Conservation (phyloP, 1,140 invertebrate species). For the Thaumetopoea pityocampa region DNA sequence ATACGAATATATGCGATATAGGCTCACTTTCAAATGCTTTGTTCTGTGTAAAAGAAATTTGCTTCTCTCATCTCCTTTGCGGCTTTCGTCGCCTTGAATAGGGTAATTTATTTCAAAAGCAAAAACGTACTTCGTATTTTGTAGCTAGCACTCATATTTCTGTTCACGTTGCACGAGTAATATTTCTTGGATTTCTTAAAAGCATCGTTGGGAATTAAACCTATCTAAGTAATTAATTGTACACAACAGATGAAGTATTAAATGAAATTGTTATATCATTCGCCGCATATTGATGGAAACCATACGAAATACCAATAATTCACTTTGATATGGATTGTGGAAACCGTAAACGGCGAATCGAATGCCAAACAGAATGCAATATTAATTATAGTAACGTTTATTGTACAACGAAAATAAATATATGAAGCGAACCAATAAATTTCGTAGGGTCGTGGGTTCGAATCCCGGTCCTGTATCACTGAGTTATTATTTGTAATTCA, state of each 20-base stretch:
- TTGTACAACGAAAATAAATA: conserved; percentile 1
- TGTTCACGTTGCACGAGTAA: conserved; percentile 23
- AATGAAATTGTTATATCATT: conserved; percentile 5
- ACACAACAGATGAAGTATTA: neutral
- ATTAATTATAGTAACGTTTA: conserved; percentile 7
- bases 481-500: no score
- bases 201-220: conserved; percentile 12
- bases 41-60: conserved; percentile 61
- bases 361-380: neutral
- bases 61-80: conserved; percentile 44
- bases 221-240: conserved; percentile 10
- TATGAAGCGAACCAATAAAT: no score
- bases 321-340: conserved; percentile 1
- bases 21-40: conserved; percentile 62
- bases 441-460: no score
- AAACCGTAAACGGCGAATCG: conserved; percentile 6
- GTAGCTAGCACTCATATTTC: conserved; percentile 33
- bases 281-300: conserved; percentile 1
- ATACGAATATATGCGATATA: conserved; percentile 58
- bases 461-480: no score
- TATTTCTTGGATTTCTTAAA: conserved; percentile 16
- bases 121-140: conserved; percentile 36
- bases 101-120: conserved; percentile 55
- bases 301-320: conserved; percentile 12
- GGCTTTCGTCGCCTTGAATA: conserved; percentile 54